These are phyloP conservation scores for Myotis yumanensis DNA, from an alignment of 2,113 vertebrate genomes.

Conservation along the genomic window DNA sequence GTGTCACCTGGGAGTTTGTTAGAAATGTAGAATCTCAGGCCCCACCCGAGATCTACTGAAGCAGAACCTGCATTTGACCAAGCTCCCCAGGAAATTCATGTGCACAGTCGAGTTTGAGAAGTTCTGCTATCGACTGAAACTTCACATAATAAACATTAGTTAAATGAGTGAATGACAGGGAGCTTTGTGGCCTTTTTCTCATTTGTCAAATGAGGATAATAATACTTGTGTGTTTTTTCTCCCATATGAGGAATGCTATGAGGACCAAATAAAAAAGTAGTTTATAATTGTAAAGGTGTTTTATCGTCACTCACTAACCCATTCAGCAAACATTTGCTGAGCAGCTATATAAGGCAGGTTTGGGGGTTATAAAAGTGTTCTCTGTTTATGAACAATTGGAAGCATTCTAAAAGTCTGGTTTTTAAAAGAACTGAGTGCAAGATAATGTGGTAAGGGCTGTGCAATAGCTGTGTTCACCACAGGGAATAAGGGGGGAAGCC, in stretches of 20 bases:
- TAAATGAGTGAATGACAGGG: not conserved
- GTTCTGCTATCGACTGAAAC: not conserved
- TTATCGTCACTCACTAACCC: not conserved
- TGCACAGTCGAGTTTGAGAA: not conserved
- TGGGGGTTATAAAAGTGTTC: not conserved
- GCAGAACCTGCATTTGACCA: not conserved
- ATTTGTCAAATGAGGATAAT: not conserved
- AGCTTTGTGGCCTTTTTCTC: not conserved
- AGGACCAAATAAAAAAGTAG: not conserved
- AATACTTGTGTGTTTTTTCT: not conserved
- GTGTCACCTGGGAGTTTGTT: not conserved
- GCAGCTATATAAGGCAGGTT: not conserved
- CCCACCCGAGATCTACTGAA: not conserved
- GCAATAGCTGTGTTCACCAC: not conserved
- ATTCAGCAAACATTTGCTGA: not conserved
- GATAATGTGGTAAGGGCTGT: not conserved
- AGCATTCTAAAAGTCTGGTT: not conserved
- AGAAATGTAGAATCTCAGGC: not conserved
- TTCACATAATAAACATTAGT: too few relatives aligned
- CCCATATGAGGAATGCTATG: not conserved
- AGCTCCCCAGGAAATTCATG: not conserved
- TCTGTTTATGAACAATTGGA: not conserved
- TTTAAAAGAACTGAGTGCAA: not conserved
- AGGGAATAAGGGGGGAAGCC: not conserved
- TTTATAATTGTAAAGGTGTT: not conserved